Base-by-base conservation (phyloP, 2,797 vertebrate genomes). In the Syndactyla subalaris region DNA sequence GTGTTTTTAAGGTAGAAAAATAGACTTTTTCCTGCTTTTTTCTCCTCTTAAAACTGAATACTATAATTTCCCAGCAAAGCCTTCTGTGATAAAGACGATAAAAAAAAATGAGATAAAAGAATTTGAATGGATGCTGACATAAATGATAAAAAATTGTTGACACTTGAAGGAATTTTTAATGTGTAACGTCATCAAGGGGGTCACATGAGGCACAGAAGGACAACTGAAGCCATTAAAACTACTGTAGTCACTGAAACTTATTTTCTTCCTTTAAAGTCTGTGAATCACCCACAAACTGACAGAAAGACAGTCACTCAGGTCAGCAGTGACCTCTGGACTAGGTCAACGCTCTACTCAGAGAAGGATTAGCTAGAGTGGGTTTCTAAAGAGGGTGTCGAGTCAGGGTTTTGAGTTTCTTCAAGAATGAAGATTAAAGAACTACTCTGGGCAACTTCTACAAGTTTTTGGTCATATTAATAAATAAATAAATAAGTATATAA, bases 311-410 rank as follows among this genome's bases (percentile, higher is more conserved):
- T 10, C 17, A 39, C 22, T 88, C 24, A 52, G 36, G 14, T 29
- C 72, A n/a, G 2, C 58, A 62, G 27, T 32, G 27, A 65, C 12
- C 4, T 66, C 49, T 82, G 24, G 30, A 39, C 26, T 43, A 34
- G 34, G n/a, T 14, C 52, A 81, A 51, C 26, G 73, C 1, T 0
- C 6, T 36, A 0, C 18, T 59, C 49, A 82, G 39, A 59, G 13
- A 10, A 84, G 14, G 15, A 29, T 30, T 29, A 65, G 11, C 14
- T 65, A 20, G 8, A 9, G 1, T 39, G 26, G 7, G 9, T 41
- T 85, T 3, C 9, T 59, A 46, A 5, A 0, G 14, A 4, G 9
- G 2, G 1, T 27, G 12, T 55, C 8, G 12, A 55, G 11, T 30
- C 19, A 52, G 23, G 11, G 22, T 27, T 89, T 71, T 49, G 24